These are phyloP conservation scores for Caenorhabditis briggsae DNA, from an alignment of 1,140 invertebrate species.

Conservation along the genomic window DNA sequence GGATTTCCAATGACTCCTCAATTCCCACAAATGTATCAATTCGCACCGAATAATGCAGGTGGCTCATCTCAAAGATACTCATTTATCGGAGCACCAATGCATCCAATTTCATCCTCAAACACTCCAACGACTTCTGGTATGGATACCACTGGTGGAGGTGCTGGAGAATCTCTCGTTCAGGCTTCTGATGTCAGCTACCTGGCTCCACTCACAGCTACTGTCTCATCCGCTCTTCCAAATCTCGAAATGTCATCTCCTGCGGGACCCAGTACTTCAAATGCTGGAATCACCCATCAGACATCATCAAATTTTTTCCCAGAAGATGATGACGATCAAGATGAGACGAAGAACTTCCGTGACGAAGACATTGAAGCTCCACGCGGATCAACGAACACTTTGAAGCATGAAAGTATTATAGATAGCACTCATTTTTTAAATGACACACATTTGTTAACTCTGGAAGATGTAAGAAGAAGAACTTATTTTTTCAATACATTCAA, in stretches of 20 bases:
- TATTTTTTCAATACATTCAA: background rate
- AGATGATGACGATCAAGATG: constrained; percentile 44
- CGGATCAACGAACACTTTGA: constrained; percentile 17
- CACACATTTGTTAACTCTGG: background rate
- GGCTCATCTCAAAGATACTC: constrained; percentile 22
- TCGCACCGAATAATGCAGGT: background rate
- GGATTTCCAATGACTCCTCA: constrained; percentile 1
- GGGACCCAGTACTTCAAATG: constrained; percentile 4
- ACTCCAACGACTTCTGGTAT: constrained; percentile 32
- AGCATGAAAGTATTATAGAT: background rate
- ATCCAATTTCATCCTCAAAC: constrained; percentile 38
- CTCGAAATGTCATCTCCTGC: background rate
- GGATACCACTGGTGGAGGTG: constrained; percentile 30
- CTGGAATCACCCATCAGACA: background rate
- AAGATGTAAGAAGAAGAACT: background rate
- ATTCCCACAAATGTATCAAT: constrained; percentile 21
- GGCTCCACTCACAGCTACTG: background rate
- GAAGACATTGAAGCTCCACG: constrained; percentile 30
- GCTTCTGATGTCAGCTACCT: constrained; percentile 14
- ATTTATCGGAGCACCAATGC: constrained; percentile 38
- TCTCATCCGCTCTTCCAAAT: background rate
- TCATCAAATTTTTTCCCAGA: constrained; percentile 10
- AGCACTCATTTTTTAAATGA: background rate
- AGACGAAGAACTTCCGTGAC: constrained; percentile 27
- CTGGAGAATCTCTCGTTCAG: constrained; percentile 32